phyloP scores from a whole-genome alignment of 2,113 vertebrate species.

The Dipodomys merriami region DNA sequence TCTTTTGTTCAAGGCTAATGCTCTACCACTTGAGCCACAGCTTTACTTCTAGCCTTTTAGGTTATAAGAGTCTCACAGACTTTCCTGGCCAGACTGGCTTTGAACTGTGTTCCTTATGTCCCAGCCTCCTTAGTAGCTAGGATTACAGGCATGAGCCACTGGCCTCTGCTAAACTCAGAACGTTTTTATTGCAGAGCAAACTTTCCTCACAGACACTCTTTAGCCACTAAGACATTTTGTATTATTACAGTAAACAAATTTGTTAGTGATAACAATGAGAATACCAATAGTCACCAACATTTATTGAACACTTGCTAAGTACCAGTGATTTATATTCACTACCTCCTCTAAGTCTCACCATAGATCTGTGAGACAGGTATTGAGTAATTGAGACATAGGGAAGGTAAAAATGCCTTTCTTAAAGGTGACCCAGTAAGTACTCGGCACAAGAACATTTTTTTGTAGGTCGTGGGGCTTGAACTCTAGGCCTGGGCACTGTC shows the following conservation, averaged over 20 bases:
- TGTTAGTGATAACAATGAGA: background rate
- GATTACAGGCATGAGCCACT: no score
- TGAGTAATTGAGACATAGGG: background rate
- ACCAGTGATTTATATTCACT: constrained; percentile 49
- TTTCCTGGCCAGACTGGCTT: no score
- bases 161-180: constrained; percentile 18
- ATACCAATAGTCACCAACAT: background rate
- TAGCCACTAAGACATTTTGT: constrained; percentile 39
- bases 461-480: no score
- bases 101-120: no score
- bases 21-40: no score
- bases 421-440: background rate
- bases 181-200: constrained; percentile 1
- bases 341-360: constrained; percentile 49
- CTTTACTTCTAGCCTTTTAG: no score
- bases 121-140: no score
- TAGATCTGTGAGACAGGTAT: background rate
- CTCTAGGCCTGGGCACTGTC: no score
- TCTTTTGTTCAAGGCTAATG: no score
- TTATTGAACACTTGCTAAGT: constrained; percentile 40
- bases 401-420: constrained; percentile 16
- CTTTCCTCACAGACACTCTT: background rate
- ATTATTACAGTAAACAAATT: constrained; percentile 5
- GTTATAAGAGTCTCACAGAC: no score
- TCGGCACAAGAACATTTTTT: constrained; percentile 38